phyloP scores from a whole-genome alignment of 2,797 vertebrate genomes.

The Enteromius argenteus region DNA sequence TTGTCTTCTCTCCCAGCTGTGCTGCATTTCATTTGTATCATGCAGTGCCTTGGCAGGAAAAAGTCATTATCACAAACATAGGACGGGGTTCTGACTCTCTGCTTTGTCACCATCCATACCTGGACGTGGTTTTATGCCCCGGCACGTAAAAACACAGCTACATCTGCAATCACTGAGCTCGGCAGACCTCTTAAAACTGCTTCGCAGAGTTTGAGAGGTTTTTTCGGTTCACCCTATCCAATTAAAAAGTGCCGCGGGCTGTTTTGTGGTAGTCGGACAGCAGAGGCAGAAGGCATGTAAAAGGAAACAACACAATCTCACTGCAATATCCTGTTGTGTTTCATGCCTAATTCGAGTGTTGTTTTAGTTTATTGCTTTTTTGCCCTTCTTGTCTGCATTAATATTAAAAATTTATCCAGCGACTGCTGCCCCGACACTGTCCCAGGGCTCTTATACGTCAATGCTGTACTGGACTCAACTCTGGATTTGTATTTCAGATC shows the following conservation, averaged over 20 bases:
- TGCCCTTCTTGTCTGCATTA: slow-evolving; percentile 84
- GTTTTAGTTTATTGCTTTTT: slow-evolving; percentile 89
- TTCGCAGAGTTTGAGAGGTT: slow-evolving; percentile 50
- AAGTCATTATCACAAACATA: slow-evolving; percentile 76
- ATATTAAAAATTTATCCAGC: slow-evolving; percentile 94
- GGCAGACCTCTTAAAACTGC: slow-evolving; percentile 60
- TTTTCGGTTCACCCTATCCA: slow-evolving; percentile 69
- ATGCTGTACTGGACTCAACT: slow-evolving; percentile 82
- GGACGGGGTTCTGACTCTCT: slow-evolving; percentile 70
- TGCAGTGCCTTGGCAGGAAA: slow-evolving; percentile 76
- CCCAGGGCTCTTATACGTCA: slow-evolving; percentile 84
- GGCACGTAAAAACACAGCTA: slow-evolving; percentile 63
- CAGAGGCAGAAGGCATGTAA: slow-evolving; percentile 77
- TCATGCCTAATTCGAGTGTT: slow-evolving; percentile 87
- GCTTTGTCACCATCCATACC: slow-evolving; percentile 72
- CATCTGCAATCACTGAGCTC: slow-evolving; percentile 61
- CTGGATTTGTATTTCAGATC: slow-evolving; percentile 86
- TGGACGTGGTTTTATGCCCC: slow-evolving; percentile 68
- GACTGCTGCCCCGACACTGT: slow-evolving; percentile 84
- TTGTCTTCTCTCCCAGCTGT: slow-evolving; percentile 79
- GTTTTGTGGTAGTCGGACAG: slow-evolving; percentile 72
- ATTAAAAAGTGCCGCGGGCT: slow-evolving; percentile 78
- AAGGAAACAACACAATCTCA: slow-evolving; percentile 96
- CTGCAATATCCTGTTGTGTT: slow-evolving; percentile 99
- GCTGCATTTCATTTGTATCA: slow-evolving; percentile 86